Evolutionary conservation across 2,113 vertebrate species (phyloP).

Genomic region (Scortum barcoo): DNA sequence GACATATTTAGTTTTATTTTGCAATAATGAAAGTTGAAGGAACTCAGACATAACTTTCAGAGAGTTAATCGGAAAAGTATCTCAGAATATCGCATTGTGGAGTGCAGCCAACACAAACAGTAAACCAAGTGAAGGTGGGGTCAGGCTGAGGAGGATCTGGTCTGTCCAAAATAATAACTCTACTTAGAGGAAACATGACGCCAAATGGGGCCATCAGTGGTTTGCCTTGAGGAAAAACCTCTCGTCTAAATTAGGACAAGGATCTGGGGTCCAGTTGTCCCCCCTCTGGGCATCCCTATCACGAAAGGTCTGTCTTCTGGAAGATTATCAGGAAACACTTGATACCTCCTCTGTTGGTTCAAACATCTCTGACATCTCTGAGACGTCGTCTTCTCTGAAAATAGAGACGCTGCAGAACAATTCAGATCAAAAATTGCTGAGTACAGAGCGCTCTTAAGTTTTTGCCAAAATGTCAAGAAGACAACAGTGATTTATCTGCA

Average conservation of each 20-base stretch:
- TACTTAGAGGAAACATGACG: slow-evolving; percentile 57
- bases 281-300: slow-evolving; percentile 33
- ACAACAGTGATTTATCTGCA: neutral
- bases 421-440: neutral
- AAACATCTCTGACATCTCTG: slow-evolving; percentile 52
- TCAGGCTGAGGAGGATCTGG: neutral
- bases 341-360: slow-evolving; percentile 60
- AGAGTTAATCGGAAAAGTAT: neutral
- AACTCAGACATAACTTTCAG: neutral
- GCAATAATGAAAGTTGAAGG: neutral
- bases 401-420: slow-evolving; percentile 35
- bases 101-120: neutral
- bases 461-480: neutral
- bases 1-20: neutral
- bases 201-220: neutral
- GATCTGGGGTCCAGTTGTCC: slow-evolving; percentile 57
- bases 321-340: slow-evolving; percentile 63
- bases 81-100: neutral
- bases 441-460: neutral
- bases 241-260: slow-evolving; percentile 84
- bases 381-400: slow-evolving; percentile 42
- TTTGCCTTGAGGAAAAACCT: slow-evolving; percentile 54
- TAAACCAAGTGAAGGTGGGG: neutral
- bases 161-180: slow-evolving; percentile 37
- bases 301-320: slow-evolving; percentile 61